A percentile compares a stretch with the other conserved stretches of the same genome.
These are phyloP conservation scores for Zaprionus ornatus DNA, from an alignment of 1,140 invertebrate genomes.

Conservation along the genomic window DNA sequence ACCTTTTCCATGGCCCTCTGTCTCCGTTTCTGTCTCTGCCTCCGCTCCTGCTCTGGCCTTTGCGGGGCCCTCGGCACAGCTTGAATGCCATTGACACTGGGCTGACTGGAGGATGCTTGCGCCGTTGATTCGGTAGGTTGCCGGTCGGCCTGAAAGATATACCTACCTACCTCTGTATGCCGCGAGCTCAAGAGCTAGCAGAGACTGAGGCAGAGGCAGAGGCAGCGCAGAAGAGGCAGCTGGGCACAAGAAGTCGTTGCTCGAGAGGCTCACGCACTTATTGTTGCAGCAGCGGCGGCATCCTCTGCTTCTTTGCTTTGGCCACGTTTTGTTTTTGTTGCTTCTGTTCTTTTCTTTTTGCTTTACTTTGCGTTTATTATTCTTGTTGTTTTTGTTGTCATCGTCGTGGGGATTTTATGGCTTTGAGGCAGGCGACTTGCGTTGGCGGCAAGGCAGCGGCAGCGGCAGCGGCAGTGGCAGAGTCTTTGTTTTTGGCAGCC, in stretches of 20 bases:
- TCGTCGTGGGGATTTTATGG: conserved; percentile 60
- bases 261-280: conserved; percentile 68
- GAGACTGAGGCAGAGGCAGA: neutral
- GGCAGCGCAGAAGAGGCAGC: neutral
- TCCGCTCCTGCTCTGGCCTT: neutral
- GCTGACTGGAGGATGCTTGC: conserved; percentile 21
- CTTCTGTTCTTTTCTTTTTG: conserved; percentile 24
- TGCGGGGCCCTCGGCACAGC: conserved; percentile 28
- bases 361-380: conserved; percentile 27
- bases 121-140: conserved; percentile 19
- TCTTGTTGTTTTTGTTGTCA: conserved; percentile 38
- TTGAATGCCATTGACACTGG: conserved; percentile 75
- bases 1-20: conserved; percentile 45
- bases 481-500: conserved; percentile 52
- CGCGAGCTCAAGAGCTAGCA: conserved; percentile 1
- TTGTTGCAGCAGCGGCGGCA: conserved; percentile 23
- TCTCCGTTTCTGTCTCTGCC: neutral
- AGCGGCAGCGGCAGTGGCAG: conserved; percentile 30
- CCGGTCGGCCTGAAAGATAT: conserved; percentile 47
- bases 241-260: conserved; percentile 60
- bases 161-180: conserved; percentile 35
- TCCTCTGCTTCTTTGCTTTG: neutral
- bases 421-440: conserved; percentile 58
- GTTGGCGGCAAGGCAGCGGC: conserved; percentile 47
- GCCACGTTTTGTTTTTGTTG: conserved; percentile 41